phyloP scores from a whole-genome alignment of 92 coral and sea anemone genomes.

The Anthopleura xanthogrammica region DNA sequence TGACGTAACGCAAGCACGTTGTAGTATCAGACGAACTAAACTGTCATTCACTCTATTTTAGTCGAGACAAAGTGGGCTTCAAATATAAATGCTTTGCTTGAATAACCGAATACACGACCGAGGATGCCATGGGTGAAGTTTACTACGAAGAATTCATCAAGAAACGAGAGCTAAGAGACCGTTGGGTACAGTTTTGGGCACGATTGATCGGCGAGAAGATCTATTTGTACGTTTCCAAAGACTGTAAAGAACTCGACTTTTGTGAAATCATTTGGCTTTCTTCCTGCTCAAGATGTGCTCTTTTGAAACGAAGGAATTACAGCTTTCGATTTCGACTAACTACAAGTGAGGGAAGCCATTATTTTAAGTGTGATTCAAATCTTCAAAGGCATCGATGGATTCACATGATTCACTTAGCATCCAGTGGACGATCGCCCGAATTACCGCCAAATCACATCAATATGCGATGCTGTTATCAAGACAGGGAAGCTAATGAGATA shows the following conservation, averaged over 20 bases:
- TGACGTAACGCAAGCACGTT: background rate
- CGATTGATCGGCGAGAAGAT: conserved; percentile 43
- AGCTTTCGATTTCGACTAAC: conserved; percentile 73
- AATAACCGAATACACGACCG: background rate
- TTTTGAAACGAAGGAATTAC: conserved; percentile 64
- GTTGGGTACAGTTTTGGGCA: conserved; percentile 74
- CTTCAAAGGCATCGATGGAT: conserved; percentile 91
- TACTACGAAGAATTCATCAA: conserved; percentile 57
- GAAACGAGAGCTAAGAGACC: conserved; percentile 46
- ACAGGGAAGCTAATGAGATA: background rate
- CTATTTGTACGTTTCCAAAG: conserved; percentile 60
- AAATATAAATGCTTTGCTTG: background rate
- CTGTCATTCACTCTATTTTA: background rate
- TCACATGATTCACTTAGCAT: conserved; percentile 70
- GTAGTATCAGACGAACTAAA: background rate
- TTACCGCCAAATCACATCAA: conserved; percentile 38
- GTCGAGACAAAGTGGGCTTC: background rate
- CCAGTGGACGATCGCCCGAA: conserved; percentile 46
- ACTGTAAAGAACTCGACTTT: conserved; percentile 46
- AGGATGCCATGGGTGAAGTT: conserved; percentile 23
- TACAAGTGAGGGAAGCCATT: conserved; percentile 50
- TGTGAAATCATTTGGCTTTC: conserved; percentile 57
- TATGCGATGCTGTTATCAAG: conserved; percentile 27
- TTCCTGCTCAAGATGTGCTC: conserved; percentile 51
- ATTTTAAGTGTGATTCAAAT: conserved; percentile 74